Base-by-base conservation (phyloP, 2,888 invertebrate species). In the Pherbina coryleti region DNA sequence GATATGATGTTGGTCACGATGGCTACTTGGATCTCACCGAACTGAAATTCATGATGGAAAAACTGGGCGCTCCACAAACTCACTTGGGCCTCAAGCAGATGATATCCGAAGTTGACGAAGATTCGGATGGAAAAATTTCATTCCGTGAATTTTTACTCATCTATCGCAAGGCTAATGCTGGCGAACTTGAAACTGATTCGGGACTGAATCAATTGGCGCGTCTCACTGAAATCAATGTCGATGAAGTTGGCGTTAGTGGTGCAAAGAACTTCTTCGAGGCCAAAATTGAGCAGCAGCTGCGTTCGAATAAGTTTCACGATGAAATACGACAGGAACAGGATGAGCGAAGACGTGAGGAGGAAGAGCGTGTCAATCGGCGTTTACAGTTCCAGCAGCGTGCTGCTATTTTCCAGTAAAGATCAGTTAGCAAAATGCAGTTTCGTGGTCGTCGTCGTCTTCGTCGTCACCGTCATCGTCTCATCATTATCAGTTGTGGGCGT, bases 231-330 rank as follows among this genome's bases (percentile, higher is more conserved):
- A 95, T 98, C 78, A 95, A 97, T 87, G 98, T 98, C 0, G 96
- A 97, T 82, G 95, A 97, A 91, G 97, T 97, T 25, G 98, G 98
- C 0, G 98, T 98, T 0, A 95, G 94, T 81, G 98, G 97, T 17
- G 98, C 98, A 51, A 98, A 98, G 89, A 94, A 95, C 87, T 98
- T 98, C 91, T 98, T 98, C 87, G 97, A 98, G 91, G 97, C 97
- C 0, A 98, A 98, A 94, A 98, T 98, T 84, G 95, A 95, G 86
- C 95, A 97, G 86, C 92, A 97, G 80, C 90, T 94, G 11, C 94
- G 94, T 85, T 92, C 93, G 77, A 96, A 94, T 87, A 97, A 97
- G 91, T 98, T 98, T 90, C 97, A 97, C 87, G 94, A 95, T 82
- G 98, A 98, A 90, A 97, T 98, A 81, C 93, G 95, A 79, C 93